Conservation (phyloP, 92 coral and sea anemone genomes). For the Chrysogorgia sp. region DNA sequence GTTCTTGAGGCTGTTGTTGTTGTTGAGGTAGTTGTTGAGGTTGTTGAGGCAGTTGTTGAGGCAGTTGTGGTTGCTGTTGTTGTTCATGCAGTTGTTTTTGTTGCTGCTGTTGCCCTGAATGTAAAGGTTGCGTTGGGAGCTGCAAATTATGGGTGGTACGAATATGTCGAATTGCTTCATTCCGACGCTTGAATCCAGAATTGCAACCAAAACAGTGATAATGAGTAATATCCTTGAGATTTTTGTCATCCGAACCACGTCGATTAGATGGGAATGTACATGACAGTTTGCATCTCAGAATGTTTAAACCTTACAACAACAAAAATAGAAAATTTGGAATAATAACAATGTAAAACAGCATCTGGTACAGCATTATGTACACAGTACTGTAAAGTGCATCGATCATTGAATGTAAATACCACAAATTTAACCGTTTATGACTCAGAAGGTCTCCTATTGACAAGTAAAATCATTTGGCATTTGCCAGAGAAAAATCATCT, state of each 20-base stretch:
- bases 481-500: no score
- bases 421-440: no score
- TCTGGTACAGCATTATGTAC: no score
- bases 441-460: no score
- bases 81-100: no score
- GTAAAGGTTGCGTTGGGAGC: neutral
- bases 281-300: neutral
- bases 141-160: neutral
- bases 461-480: no score
- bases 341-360: no score
- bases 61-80: no score
- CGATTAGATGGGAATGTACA: neutral
- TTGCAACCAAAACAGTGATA: constrained; percentile 21
- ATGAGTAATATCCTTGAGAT: neutral
- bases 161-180: neutral
- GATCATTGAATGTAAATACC: no score
- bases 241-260: neutral
- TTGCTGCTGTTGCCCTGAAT: neutral
- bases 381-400: no score
- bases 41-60: neutral
- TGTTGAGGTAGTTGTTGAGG: neutral
- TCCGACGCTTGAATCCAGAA: neutral
- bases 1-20: no score
- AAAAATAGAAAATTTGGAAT: no score
- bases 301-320: neutral